phyloP scores from a whole-genome alignment of 2,888 invertebrate species.

The Athripsodes cinereus region DNA sequence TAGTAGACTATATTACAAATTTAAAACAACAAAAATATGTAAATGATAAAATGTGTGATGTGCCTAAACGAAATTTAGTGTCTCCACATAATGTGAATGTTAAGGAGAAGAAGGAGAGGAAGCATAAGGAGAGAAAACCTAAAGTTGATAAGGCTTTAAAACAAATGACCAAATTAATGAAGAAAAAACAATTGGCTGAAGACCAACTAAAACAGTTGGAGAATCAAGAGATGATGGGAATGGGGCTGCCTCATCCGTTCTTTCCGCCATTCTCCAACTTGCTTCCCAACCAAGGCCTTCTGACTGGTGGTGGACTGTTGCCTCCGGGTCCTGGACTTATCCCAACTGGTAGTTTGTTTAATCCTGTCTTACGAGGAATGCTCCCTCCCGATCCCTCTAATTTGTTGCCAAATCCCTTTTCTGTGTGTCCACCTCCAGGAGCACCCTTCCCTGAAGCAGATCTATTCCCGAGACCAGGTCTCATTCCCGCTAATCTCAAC shows the following conservation, averaged over 20 bases:
- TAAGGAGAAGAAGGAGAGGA: conserved; percentile 51
- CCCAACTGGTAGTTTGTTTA: conserved; percentile 40
- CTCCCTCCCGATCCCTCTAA: conserved; percentile 36
- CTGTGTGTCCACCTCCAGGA: conserved; percentile 50
- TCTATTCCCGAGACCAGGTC: conserved; percentile 48
- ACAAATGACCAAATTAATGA: conserved; percentile 43
- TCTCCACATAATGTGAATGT: conserved; percentile 1
- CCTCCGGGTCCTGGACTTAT: conserved; percentile 33
- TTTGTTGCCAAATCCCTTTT: conserved; percentile 49
- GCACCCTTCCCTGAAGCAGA: conserved; percentile 50
- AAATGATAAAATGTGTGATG: conserved; percentile 25
- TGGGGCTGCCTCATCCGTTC: conserved; percentile 38
- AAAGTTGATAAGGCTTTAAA: conserved; percentile 39
- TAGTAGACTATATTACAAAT: too few relatives aligned
- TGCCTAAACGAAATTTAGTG: conserved; percentile 22
- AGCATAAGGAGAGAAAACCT: conserved; percentile 49
- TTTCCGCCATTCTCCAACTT: conserved; percentile 51
- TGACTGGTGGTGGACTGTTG: conserved; percentile 44
- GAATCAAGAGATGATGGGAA: conserved; percentile 5
- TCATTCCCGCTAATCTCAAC: conserved; percentile 54
- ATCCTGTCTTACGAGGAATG: conserved; percentile 42
- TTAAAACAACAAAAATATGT: conserved; percentile 26
- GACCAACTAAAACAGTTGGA: conserved; percentile 34
- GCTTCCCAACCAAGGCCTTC: conserved; percentile 50
- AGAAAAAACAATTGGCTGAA: conserved; percentile 43